Evolutionary conservation across 1,140 invertebrate species (phyloP), one percentile per base, ranked within the genome.

Genomic region (Dryas iulia): DNA sequence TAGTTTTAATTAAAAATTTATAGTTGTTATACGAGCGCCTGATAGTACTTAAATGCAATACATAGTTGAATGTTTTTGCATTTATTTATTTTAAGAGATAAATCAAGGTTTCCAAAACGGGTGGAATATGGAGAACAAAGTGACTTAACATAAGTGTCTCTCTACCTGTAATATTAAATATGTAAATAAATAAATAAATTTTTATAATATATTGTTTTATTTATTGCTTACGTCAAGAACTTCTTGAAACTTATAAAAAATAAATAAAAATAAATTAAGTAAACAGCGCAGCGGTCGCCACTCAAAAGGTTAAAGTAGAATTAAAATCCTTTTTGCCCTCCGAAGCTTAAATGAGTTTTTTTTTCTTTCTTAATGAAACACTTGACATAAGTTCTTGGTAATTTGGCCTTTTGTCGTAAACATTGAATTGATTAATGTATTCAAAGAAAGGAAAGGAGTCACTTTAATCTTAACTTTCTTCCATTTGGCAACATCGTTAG

Each of bases 341-440:
- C 14, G 10, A 39, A 47, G 14, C 39, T 21, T 21, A 47, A 58
- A 69, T 62, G 52, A 69, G 59, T 25, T 30, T 59, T 47, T 47
- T 58, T 25, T 30, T 59, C 18, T 47, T 58, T 39, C 54, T 7
- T 68, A 62, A 68, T 47, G 53, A 62, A 58, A 30, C 53, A 53
- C 59, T 24, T 52, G 25, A 62, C 59, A 61, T 67, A 59, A 33
- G 35, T 47, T 11, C 18, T 47, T 18, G 21, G 39, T 47, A 21
- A 47, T 47, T 21, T 21, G 14, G 18, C 18, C 7, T 7, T 47
- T 6, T 47, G 7, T 47, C 35, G 14, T 21, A 47, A 21, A 47
- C 35, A 47, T 47, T 21, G 6, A 47, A 18, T 21, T 47, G 39
- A 21, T 47, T 21, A 47, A 47, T 47, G 8, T 21, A 18, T 47